phyloP scores from a whole-genome alignment of 2,888 invertebrate species.

The Mesodorylaimus sp. region DNA sequence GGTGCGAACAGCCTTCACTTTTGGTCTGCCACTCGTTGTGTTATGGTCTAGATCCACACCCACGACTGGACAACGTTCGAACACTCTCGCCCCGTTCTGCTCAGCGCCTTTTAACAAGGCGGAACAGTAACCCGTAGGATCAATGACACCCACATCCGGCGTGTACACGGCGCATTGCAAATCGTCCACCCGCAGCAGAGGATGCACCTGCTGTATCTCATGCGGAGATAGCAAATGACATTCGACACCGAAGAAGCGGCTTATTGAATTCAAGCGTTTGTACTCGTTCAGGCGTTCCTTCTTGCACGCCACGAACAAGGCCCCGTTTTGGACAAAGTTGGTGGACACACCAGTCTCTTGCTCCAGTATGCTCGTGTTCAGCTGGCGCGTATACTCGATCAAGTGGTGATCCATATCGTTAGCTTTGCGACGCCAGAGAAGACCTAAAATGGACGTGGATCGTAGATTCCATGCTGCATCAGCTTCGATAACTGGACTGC shows the following conservation, averaged over 20 bases:
- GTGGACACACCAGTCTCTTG: constrained; percentile 59
- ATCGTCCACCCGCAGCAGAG: constrained; percentile 52
- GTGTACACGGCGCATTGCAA: constrained; percentile 58
- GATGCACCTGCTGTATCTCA: constrained; percentile 57
- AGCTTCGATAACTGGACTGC: too few relatives aligned
- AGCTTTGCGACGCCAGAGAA: constrained; percentile 64
- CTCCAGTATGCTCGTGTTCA: constrained; percentile 48
- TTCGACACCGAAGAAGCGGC: constrained; percentile 56
- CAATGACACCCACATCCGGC: constrained; percentile 62
- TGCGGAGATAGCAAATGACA: constrained; percentile 50
- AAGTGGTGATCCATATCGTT: constrained; percentile 66
- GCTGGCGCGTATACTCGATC: constrained; percentile 48
- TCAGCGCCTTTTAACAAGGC: constrained; percentile 54
- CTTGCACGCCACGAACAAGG: constrained; percentile 61
- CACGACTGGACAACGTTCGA: constrained; percentile 53
- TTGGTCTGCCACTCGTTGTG: constrained; percentile 46
- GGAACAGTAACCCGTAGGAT: constrained; percentile 59
- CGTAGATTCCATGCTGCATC: too few relatives aligned
- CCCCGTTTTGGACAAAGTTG: constrained; percentile 74
- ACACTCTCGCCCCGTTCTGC: constrained; percentile 50
- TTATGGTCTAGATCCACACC: constrained; percentile 46
- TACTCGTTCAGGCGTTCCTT: constrained; percentile 64
- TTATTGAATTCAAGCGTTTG: constrained; percentile 53
- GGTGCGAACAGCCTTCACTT: constrained; percentile 57
- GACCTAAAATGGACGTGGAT: constrained; percentile 25